phyloP scores from a whole-genome alignment of 2,797 vertebrate genomes.

The Anguilla megastoma region DNA sequence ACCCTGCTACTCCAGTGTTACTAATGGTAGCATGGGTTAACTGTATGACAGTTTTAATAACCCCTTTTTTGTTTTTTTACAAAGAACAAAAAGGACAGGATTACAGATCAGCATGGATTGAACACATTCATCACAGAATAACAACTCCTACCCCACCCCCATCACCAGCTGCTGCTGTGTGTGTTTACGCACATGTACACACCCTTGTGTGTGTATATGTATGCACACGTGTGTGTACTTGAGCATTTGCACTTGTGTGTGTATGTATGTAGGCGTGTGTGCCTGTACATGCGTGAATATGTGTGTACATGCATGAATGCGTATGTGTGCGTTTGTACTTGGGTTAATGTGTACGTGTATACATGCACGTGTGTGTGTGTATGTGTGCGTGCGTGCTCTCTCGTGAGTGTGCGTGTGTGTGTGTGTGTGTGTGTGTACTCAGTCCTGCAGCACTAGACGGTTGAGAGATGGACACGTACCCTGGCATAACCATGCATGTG shows the following conservation, averaged over 20 bases:
- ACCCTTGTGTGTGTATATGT: not conserved
- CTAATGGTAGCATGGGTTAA: slow-evolving; percentile 17
- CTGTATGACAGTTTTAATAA: slow-evolving; percentile 42
- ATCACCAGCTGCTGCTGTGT: not conserved
- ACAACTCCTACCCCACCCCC: too few species aligned
- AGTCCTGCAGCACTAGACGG: slow-evolving; percentile 34
- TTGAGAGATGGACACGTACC: slow-evolving; percentile 63
- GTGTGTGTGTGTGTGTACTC: not conserved
- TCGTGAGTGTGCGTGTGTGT: not conserved
- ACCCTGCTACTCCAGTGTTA: not conserved
- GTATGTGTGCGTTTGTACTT: not conserved
- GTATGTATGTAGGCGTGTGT: not conserved
- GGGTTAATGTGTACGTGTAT: not conserved
- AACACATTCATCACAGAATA: not conserved
- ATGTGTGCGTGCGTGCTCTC: not conserved
- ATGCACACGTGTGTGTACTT: not conserved
- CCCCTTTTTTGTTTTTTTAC: slow-evolving; percentile 26
- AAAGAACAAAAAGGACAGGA: slow-evolving; percentile 1
- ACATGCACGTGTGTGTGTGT: not conserved
- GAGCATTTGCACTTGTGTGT: too few species aligned
- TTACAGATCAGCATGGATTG: not conserved
- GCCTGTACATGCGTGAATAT: slow-evolving; percentile 29
- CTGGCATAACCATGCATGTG: slow-evolving; percentile 61
- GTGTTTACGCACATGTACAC: not conserved
- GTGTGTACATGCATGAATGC: not conserved